Percentiles rank a stretch among this genome's conserved stretches.
Evolutionary conservation across 2,888 invertebrate species (phyloP).

Genomic region (Pyrrhosoma nymphula): DNA sequence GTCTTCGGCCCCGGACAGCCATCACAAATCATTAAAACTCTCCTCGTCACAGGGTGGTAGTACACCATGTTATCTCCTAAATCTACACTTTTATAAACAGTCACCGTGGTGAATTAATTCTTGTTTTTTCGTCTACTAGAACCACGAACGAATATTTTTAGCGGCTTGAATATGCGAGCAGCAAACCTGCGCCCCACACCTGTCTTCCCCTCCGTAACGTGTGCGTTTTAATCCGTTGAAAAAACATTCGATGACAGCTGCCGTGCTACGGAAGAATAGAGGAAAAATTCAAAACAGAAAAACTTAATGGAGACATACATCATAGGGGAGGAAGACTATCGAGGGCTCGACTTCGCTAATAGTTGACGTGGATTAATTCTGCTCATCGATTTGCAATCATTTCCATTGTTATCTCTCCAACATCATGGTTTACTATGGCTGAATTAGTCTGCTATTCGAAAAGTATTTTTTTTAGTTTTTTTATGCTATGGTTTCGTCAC

Average conservation of each 20-base stretch:
- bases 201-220: neutral
- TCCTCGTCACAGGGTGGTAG: neutral
- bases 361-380: neutral
- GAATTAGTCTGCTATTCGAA: no score
- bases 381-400: neutral
- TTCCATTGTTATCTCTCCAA: neutral
- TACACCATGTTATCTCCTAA: neutral
- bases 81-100: conserved; percentile 25
- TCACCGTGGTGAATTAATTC: conserved; percentile 26
- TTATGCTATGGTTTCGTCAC: no score
- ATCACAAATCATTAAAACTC: neutral
- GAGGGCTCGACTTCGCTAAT: neutral
- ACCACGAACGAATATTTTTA: neutral
- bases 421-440: no score
- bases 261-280: neutral
- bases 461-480: no score
- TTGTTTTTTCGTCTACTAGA: neutral
- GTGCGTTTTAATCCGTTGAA: neutral
- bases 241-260: conserved; percentile 21
- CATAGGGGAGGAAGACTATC: neutral
- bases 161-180: neutral
- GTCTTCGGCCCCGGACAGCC: neutral
- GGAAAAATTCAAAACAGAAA: neutral
- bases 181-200: neutral
- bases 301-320: neutral